These are phyloP conservation scores for Venustaconcha ellipsiformis DNA, from an alignment of 1,140 invertebrate genomes.

Conservation along the genomic window DNA sequence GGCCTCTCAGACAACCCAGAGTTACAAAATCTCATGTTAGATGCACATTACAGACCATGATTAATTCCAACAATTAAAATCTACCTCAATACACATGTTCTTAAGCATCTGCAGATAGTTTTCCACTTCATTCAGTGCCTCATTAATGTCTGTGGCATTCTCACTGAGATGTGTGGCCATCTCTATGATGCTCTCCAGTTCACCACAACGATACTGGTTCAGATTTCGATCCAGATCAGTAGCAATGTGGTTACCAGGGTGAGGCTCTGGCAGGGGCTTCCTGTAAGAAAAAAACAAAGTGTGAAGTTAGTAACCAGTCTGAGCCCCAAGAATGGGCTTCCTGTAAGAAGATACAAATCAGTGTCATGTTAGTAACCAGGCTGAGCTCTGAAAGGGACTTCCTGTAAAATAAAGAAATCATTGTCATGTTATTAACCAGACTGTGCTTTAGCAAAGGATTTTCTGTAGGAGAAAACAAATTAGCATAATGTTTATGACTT, in stretches of 20 bases:
- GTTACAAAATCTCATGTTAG: not conserved
- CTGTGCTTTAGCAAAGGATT: too few relatives aligned
- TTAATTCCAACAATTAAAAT: not conserved
- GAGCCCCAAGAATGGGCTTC: too few relatives aligned
- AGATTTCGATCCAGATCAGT: slow-evolving; percentile 69
- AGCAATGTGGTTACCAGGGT: slow-evolving; percentile 60
- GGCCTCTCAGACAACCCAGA: too few relatives aligned
- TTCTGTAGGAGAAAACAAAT: too few relatives aligned
- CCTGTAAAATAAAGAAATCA: slow-evolving; percentile 39
- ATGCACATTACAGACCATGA: not conserved
- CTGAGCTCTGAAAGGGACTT: slow-evolving; percentile 61
- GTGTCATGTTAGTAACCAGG: slow-evolving; percentile 36
- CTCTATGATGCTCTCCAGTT: slow-evolving; percentile 60
- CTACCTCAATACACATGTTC: slow-evolving; percentile 66
- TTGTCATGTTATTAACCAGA: not conserved
- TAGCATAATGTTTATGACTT: too few relatives aligned
- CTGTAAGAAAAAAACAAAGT: slow-evolving; percentile 39
- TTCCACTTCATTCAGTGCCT: slow-evolving; percentile 64
- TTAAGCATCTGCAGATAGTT: slow-evolving; percentile 56
- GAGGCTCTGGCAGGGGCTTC: slow-evolving; percentile 62
- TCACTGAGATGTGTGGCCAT: slow-evolving; percentile 58
- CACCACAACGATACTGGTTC: slow-evolving; percentile 52
- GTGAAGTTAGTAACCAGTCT: not conserved
- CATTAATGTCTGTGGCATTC: slow-evolving; percentile 63
- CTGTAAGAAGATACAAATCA: too few relatives aligned